Conservation (phyloP, 2,888 invertebrate genomes). For the Leucophenga maculata region DNA sequence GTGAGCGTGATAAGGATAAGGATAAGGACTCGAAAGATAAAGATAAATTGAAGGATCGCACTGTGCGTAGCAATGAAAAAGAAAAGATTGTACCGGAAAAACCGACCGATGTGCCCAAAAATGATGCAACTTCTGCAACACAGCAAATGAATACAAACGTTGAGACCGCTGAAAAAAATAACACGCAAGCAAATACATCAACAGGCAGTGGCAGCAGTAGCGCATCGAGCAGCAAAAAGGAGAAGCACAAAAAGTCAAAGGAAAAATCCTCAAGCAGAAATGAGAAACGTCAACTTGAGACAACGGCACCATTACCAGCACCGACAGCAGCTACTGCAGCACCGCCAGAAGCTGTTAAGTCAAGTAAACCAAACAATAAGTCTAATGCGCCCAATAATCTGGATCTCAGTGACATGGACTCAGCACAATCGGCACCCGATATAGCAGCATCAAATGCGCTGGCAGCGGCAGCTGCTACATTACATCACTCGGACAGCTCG, state of each 20-base stretch:
- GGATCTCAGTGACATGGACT: slow-evolving; percentile 67
- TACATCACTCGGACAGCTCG: slow-evolving; percentile 69
- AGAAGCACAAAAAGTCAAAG: slow-evolving; percentile 63
- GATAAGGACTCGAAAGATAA: slow-evolving; percentile 50
- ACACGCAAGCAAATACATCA: slow-evolving; percentile 28
- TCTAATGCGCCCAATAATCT: slow-evolving; percentile 52
- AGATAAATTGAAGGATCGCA: slow-evolving; percentile 34
- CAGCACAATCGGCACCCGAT: slow-evolving; percentile 62
- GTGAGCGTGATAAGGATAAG: slow-evolving; percentile 60
- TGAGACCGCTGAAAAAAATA: slow-evolving; percentile 9
- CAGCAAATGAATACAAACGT: neutral
- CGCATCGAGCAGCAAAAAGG: slow-evolving; percentile 49
- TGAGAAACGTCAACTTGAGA: slow-evolving; percentile 57
- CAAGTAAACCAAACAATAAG: slow-evolving; percentile 26
- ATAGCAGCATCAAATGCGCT: slow-evolving; percentile 52
- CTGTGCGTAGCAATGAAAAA: slow-evolving; percentile 44
- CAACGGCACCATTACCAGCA: slow-evolving; percentile 14
- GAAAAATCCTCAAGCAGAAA: slow-evolving; percentile 57
- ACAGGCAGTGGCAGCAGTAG: slow-evolving; percentile 32
- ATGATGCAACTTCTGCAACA: slow-evolving; percentile 37
- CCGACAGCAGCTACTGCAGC: neutral
- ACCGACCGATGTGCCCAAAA: slow-evolving; percentile 22
- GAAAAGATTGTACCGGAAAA: slow-evolving; percentile 22
- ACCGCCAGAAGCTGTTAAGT: neutral
- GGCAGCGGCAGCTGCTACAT: slow-evolving; percentile 48